These are phyloP conservation scores for Mythimna ferrago DNA, from an alignment of 2,888 invertebrate genomes.

Conservation along the genomic window DNA sequence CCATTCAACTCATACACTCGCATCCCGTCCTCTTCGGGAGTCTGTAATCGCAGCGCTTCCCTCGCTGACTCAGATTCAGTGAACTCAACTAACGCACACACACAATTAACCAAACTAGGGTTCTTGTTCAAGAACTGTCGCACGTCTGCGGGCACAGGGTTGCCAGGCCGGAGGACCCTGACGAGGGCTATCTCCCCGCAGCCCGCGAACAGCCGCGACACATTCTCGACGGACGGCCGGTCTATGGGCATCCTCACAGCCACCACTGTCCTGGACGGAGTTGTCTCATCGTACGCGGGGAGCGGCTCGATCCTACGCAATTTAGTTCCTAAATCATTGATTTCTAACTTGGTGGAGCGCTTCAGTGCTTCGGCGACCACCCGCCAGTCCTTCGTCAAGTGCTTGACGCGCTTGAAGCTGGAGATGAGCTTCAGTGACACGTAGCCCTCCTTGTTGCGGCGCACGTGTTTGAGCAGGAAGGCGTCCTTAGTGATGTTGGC, in stretches of 20 bases:
- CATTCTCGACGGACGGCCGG: conserved; percentile 96
- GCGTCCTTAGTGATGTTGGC: conserved; percentile 98
- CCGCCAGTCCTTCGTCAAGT: conserved; percentile 98
- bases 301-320: conserved; percentile 95
- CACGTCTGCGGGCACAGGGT: conserved; percentile 97
- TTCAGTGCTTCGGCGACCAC: conserved; percentile 96
- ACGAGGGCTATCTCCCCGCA: conserved; percentile 98
- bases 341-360: conserved; percentile 94
- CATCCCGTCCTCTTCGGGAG: conserved; percentile 91
- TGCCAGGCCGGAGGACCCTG: conserved; percentile 96
- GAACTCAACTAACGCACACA: conserved; percentile 98
- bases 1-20: conserved; percentile 94
- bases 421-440: conserved; percentile 98
- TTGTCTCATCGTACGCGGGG: conserved; percentile 97
- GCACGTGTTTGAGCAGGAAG: conserved; percentile 98
- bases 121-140: conserved; percentile 97
- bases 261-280: conserved; percentile 97
- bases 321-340: conserved; percentile 97
- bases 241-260: conserved; percentile 96
- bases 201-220: conserved; percentile 96
- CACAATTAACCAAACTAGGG: conserved; percentile 96
- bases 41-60: conserved; percentile 93
- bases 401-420: conserved; percentile 98
- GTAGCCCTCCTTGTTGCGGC: conserved; percentile 98
- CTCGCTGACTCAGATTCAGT: conserved; percentile 96